Evolutionary conservation across 2,797 vertebrate species (phyloP).

Genomic region (Euthynnus affinis): DNA sequence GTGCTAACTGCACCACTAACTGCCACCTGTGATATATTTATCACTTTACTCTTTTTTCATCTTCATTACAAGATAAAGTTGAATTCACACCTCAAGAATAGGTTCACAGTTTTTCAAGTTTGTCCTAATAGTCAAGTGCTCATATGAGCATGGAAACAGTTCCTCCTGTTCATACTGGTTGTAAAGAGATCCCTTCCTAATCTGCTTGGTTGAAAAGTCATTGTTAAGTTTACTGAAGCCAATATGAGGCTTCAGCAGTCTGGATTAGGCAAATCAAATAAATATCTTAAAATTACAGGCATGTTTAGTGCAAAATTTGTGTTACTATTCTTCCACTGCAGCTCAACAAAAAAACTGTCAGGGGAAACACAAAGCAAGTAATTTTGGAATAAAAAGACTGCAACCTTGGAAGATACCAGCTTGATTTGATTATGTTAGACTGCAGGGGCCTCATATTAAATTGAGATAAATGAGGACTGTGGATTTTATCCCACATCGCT

Average conservation of each 20-base stretch:
- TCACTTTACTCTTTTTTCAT: too few relatives aligned
- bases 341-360: not conserved
- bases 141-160: not conserved
- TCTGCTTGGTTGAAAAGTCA: not conserved
- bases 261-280: not conserved
- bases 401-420: not conserved
- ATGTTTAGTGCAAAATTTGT: not conserved
- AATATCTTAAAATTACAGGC: not conserved
- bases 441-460: not conserved
- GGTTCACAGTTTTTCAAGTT: not conserved
- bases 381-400: not conserved
- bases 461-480: not conserved
- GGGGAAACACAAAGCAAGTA: not conserved
- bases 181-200: not conserved
- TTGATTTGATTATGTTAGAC: not conserved
- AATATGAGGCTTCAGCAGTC: not conserved
- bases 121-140: not conserved
- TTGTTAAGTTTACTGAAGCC: too few relatives aligned
- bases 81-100: not conserved
- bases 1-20: too few relatives aligned
- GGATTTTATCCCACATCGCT: too few relatives aligned
- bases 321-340: too few relatives aligned
- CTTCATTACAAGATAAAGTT: constrained; percentile 1
- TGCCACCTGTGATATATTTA: too few relatives aligned
- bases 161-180: not conserved